Conservation (phyloP, 1,140 invertebrate species). For the Hylyphantes graminicola region DNA sequence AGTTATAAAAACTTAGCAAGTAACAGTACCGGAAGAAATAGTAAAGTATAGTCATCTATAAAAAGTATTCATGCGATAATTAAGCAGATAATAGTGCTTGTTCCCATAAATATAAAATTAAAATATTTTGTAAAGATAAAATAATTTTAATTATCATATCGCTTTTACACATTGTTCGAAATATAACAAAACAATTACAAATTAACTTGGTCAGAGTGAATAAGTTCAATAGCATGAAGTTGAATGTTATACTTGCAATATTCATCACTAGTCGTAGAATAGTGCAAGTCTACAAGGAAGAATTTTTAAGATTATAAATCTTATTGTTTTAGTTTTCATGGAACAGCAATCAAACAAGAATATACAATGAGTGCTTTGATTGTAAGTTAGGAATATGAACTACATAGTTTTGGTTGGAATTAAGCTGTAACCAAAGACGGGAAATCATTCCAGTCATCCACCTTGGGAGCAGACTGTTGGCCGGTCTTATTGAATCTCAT, state of each 20-base stretch:
- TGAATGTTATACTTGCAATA: background rate
- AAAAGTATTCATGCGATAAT: background rate
- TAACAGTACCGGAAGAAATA: background rate
- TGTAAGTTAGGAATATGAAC: conserved; percentile 39
- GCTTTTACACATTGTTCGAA: conserved; percentile 1
- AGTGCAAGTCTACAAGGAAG: conserved; percentile 46
- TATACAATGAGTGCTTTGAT: conserved; percentile 37
- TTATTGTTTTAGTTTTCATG: conserved; percentile 3
- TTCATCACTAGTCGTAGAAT: conserved; percentile 10
- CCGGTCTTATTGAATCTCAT: conserved; percentile 58
- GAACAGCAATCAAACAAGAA: conserved; percentile 46
- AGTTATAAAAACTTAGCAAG: no score
- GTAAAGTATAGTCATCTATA: background rate
- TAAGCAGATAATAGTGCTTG: background rate
- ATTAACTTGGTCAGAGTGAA: conserved; percentile 14
- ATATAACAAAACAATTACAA: background rate
- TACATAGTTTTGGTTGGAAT: conserved; percentile 56
- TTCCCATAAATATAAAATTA: background rate
- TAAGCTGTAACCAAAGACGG: conserved; percentile 79
- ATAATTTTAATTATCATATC: background rate
- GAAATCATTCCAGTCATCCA: conserved; percentile 95
- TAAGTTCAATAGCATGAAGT: conserved; percentile 12
- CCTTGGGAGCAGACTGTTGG: conserved; percentile 83
- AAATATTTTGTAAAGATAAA: background rate
- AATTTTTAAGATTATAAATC: conserved; percentile 25